These are phyloP conservation scores for Hypotaenidia philippensis DNA, from an alignment of 2,797 vertebrate species.

Conservation along the genomic window DNA sequence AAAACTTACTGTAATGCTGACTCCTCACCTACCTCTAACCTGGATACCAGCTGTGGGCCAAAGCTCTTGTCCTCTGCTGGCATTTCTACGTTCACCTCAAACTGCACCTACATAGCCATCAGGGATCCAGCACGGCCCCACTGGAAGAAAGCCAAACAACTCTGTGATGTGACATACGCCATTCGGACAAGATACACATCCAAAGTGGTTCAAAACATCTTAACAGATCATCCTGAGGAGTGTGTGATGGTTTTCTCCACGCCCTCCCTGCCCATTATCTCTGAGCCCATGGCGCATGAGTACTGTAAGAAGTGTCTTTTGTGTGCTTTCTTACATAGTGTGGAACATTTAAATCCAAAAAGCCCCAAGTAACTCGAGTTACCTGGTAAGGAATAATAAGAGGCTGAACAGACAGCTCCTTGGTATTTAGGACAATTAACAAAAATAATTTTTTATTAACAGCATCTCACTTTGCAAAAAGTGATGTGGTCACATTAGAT, in stretches of 20 bases:
- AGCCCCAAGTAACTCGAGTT: background rate
- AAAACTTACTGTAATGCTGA: background rate
- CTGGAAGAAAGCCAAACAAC: background rate
- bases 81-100: constrained; percentile 81
- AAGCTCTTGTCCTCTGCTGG: constrained; percentile 91
- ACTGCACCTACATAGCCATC: constrained; percentile 88
- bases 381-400: background rate
- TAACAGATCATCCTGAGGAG: background rate
- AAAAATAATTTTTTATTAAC: background rate
- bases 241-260: accelerated
- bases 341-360: background rate
- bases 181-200: accelerated
- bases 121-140: background rate
- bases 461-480: too few species aligned
- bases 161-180: accelerated
- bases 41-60: constrained; percentile 91
- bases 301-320: accelerated
- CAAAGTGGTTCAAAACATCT: accelerated
- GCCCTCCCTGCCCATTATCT: too few species aligned
- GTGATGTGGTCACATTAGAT: accelerated
- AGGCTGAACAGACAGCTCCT: background rate
- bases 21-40: constrained; percentile 85
- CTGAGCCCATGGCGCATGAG: accelerated
- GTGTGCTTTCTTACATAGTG: accelerated
- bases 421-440: accelerated